These are phyloP conservation scores for Perca flavescens DNA, from an alignment of 2,113 vertebrate species.

Conservation along the genomic window DNA sequence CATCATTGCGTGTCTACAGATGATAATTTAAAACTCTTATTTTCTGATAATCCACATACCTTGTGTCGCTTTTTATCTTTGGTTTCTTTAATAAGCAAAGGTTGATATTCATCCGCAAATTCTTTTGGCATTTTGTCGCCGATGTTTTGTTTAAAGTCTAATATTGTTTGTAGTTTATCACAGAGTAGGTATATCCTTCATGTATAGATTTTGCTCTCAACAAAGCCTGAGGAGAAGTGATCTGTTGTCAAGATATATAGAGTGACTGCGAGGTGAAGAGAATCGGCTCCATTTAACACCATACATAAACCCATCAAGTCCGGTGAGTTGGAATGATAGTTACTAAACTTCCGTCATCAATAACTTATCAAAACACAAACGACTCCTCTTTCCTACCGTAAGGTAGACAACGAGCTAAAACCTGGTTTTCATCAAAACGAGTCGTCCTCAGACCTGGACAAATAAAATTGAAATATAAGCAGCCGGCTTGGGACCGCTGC, in stretches of 20 bases:
- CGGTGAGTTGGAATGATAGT: background rate
- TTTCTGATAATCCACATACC: constrained; percentile 65
- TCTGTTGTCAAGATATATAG: constrained; percentile 34
- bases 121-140: constrained; percentile 63
- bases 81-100: constrained; percentile 74
- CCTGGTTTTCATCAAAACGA: no score
- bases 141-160: constrained; percentile 3
- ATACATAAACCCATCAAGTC: no score
- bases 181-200: constrained; percentile 9
- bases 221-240: constrained; percentile 26
- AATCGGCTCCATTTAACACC: constrained; percentile 9
- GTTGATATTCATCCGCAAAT: constrained; percentile 72
- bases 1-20: background rate
- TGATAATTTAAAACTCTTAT: background rate
- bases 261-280: background rate
- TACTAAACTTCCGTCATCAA: no score
- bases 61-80: constrained; percentile 43
- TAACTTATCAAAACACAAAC: no score
- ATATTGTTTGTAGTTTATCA: background rate
- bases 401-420: no score
- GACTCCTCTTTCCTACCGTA: no score
- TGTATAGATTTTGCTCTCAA: constrained; percentile 14
- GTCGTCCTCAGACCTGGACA: no score
- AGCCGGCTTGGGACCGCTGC: no score
- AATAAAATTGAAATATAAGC: no score